Evolutionary conservation across 2,888 invertebrate species (phyloP).

Genomic region (Corbicula japonica): DNA sequence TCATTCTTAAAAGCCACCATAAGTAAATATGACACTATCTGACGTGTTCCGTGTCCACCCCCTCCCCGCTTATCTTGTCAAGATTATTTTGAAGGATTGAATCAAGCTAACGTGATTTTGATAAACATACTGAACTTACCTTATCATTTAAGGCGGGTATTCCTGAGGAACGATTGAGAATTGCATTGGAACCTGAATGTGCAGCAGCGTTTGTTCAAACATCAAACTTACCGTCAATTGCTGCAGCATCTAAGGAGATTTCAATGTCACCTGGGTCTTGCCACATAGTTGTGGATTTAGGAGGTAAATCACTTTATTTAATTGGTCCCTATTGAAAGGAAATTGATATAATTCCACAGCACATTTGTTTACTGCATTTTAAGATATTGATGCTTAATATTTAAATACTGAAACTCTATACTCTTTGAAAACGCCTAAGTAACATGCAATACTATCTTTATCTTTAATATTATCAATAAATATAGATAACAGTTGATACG

Average conservation of each 20-base stretch:
- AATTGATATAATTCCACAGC: background rate
- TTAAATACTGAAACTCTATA: background rate
- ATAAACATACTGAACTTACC: background rate
- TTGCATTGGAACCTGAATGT: conserved; percentile 54
- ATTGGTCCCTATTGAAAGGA: too few relatives aligned
- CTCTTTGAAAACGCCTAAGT: background rate
- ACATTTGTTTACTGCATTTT: background rate
- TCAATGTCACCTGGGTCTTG: conserved; percentile 19
- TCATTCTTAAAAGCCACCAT: too few relatives aligned
- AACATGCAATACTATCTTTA: too few relatives aligned
- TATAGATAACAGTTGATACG: background rate
- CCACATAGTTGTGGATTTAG: conserved; percentile 42
- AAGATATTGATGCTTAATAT: background rate
- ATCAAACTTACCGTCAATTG: conserved; percentile 22
- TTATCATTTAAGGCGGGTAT: conserved; percentile 38
- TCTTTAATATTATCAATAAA: too few relatives aligned
- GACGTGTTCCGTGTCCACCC: too few relatives aligned
- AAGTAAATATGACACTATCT: too few relatives aligned
- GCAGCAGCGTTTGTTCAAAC: conserved; percentile 46
- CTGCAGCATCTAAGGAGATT: background rate
- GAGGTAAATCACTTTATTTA: conserved; percentile 23
- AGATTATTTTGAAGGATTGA: too few relatives aligned
- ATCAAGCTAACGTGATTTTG: too few relatives aligned
- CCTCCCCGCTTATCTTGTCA: too few relatives aligned
- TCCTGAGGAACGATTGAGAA: conserved; percentile 36